These are phyloP conservation scores for Sphinx pinastri DNA, from an alignment of 2,888 invertebrate genomes.

Conservation along the genomic window DNA sequence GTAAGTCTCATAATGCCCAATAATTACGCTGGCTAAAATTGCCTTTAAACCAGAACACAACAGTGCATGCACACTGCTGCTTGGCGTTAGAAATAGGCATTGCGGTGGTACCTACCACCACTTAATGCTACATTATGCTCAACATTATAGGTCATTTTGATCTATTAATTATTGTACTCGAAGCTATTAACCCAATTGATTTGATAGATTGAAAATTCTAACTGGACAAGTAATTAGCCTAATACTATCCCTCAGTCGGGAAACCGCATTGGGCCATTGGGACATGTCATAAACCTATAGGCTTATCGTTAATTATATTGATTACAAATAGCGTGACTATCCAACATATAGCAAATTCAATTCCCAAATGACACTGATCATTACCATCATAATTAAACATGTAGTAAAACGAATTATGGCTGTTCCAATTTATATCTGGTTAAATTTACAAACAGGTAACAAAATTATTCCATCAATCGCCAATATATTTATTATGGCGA, in stretches of 20 bases:
- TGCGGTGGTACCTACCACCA: no score
- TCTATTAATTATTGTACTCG: no score
- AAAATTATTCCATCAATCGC: background rate
- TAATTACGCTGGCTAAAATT: no score
- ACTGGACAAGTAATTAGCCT: background rate
- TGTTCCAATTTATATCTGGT: slow-evolving; percentile 24
- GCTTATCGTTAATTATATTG: slow-evolving; percentile 7
- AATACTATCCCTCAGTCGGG: background rate
- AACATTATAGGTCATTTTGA: no score
- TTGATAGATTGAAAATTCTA: background rate
- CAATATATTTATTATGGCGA: background rate
- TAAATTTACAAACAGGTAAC: background rate
- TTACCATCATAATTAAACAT: slow-evolving; percentile 8
- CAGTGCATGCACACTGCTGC: no score
- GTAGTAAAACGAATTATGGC: slow-evolving; percentile 9
- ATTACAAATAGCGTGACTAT: slow-evolving; percentile 4
- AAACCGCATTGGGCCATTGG: background rate
- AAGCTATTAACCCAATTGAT: no score
- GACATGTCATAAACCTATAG: slow-evolving; percentile 1
- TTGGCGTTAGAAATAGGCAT: no score
- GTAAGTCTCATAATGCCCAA: no score
- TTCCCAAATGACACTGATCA: slow-evolving; percentile 15
- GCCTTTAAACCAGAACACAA: no score
- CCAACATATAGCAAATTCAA: background rate
- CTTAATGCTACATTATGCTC: no score